These are phyloP conservation scores for Globodera rostochiensis DNA, from an alignment of 1,140 invertebrate genomes.

Conservation along the genomic window DNA sequence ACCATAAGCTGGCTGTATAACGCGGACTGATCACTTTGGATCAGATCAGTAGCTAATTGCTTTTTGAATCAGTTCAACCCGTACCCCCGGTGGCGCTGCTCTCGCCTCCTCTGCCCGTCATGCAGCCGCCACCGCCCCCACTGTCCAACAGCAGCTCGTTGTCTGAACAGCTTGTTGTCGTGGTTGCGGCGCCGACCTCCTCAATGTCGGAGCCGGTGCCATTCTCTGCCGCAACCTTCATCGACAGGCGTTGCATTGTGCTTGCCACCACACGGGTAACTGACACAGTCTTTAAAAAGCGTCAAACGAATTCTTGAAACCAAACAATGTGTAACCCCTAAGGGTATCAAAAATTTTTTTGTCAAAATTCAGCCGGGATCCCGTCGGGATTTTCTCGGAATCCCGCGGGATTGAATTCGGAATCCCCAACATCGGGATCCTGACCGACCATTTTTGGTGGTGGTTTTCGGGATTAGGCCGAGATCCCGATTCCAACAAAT, in stretches of 20 bases:
- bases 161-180: conserved; percentile 30
- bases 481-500: neutral
- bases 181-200: conserved; percentile 20
- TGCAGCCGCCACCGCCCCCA: neutral
- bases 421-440: neutral
- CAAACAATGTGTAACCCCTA: neutral
- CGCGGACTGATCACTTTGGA: too few species aligned
- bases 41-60: too few species aligned
- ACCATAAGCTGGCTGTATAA: too few species aligned
- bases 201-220: neutral
- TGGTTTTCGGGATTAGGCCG: too few species aligned
- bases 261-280: neutral
- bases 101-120: neutral
- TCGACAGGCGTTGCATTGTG: conserved; percentile 2
- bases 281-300: neutral
- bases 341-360: neutral
- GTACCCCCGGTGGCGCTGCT: conserved; percentile 16
- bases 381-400: neutral
- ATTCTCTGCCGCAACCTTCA: neutral
- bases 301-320: neutral
- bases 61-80: too few species aligned
- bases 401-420: neutral
- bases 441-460: neutral
- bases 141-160: conserved; percentile 19
- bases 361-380: too few species aligned